Percentiles rank a stretch among this genome's conserved stretches.
Evolutionary conservation across 1,140 invertebrate species (phyloP).

Genomic region (Lasioglossum albipes): DNA sequence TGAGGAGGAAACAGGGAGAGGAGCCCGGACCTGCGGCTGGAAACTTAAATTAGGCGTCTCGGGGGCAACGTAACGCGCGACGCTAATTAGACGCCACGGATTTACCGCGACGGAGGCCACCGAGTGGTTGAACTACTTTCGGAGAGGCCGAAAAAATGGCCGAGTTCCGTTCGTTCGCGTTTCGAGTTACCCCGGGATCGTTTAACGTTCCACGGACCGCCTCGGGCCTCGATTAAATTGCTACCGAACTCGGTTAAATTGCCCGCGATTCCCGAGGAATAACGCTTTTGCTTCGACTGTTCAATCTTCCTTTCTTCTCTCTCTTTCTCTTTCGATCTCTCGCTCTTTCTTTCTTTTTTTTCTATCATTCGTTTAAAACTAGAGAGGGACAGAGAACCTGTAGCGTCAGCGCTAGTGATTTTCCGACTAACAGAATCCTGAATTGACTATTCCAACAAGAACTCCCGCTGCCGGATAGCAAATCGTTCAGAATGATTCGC

Average conservation of each 20-base stretch:
- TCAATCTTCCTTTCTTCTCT: no score
- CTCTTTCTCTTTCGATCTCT: no score
- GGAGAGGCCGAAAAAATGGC: conserved; percentile 19
- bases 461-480: background rate
- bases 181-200: background rate
- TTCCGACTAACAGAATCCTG: background rate
- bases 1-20: no score
- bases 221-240: conserved; percentile 5
- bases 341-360: no score
- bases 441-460: background rate
- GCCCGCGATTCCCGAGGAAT: conserved; percentile 3
- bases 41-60: conserved; percentile 46
- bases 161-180: conserved; percentile 15
- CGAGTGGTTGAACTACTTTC: conserved; percentile 36
- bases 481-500: background rate
- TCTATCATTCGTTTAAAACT: background rate
- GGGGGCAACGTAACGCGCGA: conserved; percentile 27
- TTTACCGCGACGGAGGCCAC: conserved; percentile 23
- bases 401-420: background rate
- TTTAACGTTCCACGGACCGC: background rate
- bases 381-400: background rate
- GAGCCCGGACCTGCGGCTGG: background rate
- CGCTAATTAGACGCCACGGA: conserved; percentile 41
- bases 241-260: conserved; percentile 6
- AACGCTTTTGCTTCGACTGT: background rate